phyloP scores from a whole-genome alignment of 2,113 vertebrate genomes.

The Phyllopteryx taeniolatus region DNA sequence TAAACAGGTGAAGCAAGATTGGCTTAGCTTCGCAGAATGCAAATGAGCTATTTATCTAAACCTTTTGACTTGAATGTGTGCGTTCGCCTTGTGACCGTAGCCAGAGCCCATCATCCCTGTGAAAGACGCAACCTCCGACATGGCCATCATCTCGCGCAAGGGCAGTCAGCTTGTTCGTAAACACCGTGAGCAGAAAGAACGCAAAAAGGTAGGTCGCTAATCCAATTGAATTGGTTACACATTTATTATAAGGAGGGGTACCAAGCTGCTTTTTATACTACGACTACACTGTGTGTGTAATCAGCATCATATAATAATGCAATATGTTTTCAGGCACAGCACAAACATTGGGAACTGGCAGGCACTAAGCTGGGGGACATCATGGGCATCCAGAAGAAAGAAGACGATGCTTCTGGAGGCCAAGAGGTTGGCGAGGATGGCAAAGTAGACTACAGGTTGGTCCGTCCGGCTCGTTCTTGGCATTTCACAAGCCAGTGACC shows the following conservation, averaged over 20 bases:
- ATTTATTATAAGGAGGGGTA: background rate
- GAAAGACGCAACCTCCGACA: slow-evolving; percentile 92
- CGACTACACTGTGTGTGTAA: background rate
- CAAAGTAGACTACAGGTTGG: slow-evolving; percentile 92
- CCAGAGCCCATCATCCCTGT: slow-evolving; percentile 96
- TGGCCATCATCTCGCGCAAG: slow-evolving; percentile 97
- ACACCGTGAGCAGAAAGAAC: slow-evolving; percentile 96
- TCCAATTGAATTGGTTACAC: background rate
- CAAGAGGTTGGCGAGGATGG: slow-evolving; percentile 85
- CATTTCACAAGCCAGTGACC: background rate
- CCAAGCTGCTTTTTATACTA: background rate
- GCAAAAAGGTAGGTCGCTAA: slow-evolving; percentile 82
- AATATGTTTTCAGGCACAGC: slow-evolving; percentile 82
- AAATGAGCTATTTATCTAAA: background rate
- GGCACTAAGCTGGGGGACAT: slow-evolving; percentile 97
- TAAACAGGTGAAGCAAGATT: slow-evolving; percentile 82
- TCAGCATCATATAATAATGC: background rate
- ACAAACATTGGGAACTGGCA: slow-evolving; percentile 98
- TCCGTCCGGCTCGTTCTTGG: background rate
- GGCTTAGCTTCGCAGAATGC: background rate
- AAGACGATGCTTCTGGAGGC: slow-evolving; percentile 75
- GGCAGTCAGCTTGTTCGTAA: slow-evolving; percentile 96
- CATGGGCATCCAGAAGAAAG: slow-evolving; percentile 95
- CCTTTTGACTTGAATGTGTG: slow-evolving; percentile 2
- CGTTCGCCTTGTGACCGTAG: slow-evolving; percentile 59